phyloP scores from a whole-genome alignment of 2,888 invertebrate genomes.

The Eretmocerus hayati region DNA sequence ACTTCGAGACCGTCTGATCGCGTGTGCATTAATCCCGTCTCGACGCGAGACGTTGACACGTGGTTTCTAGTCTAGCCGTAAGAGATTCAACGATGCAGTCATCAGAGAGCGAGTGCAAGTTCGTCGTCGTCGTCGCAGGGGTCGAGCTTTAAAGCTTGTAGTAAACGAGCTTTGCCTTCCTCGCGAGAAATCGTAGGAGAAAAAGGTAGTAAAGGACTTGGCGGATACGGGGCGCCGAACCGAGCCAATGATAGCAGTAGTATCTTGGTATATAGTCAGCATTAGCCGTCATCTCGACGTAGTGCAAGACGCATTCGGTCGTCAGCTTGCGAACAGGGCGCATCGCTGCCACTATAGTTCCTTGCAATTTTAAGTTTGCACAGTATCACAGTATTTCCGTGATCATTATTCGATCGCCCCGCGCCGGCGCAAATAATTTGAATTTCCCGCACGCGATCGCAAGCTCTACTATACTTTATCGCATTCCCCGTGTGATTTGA shows the following conservation, averaged over 20 bases:
- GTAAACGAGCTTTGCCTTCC: neutral
- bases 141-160: neutral
- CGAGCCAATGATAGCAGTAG: neutral
- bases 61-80: no score
- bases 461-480: neutral
- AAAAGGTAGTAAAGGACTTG: neutral
- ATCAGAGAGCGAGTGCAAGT: no score
- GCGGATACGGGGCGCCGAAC: conserved; percentile 7
- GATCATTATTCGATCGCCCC: neutral
- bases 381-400: neutral
- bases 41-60: no score
- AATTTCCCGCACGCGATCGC: conserved; percentile 13
- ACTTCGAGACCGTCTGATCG: no score
- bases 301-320: conserved; percentile 31
- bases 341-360: conserved; percentile 15
- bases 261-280: no score
- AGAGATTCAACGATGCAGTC: no score
- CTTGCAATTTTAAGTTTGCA: no score
- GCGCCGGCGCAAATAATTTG: conserved; percentile 1
- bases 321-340: conserved; percentile 26
- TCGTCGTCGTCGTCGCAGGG: no score
- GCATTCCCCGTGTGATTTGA: neutral
- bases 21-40: no score
- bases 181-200: neutral
- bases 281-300: conserved; percentile 13